Base-by-base conservation (phyloP, 2,113 vertebrate genomes). In the Eptesicus fuscus region DNA sequence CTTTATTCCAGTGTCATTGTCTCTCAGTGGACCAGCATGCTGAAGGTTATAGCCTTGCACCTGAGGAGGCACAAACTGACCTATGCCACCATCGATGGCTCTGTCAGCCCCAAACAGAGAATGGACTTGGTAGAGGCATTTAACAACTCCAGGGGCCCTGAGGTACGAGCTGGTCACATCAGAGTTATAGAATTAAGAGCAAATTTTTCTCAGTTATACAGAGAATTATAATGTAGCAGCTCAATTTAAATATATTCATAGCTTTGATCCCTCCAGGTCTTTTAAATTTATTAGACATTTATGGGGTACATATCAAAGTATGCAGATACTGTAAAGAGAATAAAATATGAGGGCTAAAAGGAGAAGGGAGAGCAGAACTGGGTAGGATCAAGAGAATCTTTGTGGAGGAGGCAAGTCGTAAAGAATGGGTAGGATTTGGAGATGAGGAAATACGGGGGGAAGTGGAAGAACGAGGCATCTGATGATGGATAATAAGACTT, bases 1-100 rank as follows among this genome's bases (percentile, higher is more conserved):
- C 94, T 53, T 95, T n/a, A 91, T 59, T 90, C 70, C 96, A 99
- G 99, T 59, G 99, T 99, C 93, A 98, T 99, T 32, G 99, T 99
- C 77, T 99, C 99, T 42, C 99, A 99, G 98, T 99, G 99, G 99
- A 99, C 99, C 2, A 99, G 99, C 96, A 99, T 99, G 99, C 97
- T 99, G 83, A 97, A 91, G 6, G 99, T 99, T 9, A 99, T 99
- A 59, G 99, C 99, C 0, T 90, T 98, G 77, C 99, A 99, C 73
- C 98, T 99, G 70, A 93, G 93, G 93, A 96, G 28, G 35, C 98
- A 98, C 3, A 98, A 98, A 25, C 94, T 99, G 85, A 98, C 94
- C 2, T 99, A 99, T 0, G 98, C 94, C 5, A 98, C 98, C 2
- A 98, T 99, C 1, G 99, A 99, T 20, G 99, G 99, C 28, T 98